phyloP scores from a whole-genome alignment of 2,113 vertebrate species.

The Puffinus mauretanicus region DNA sequence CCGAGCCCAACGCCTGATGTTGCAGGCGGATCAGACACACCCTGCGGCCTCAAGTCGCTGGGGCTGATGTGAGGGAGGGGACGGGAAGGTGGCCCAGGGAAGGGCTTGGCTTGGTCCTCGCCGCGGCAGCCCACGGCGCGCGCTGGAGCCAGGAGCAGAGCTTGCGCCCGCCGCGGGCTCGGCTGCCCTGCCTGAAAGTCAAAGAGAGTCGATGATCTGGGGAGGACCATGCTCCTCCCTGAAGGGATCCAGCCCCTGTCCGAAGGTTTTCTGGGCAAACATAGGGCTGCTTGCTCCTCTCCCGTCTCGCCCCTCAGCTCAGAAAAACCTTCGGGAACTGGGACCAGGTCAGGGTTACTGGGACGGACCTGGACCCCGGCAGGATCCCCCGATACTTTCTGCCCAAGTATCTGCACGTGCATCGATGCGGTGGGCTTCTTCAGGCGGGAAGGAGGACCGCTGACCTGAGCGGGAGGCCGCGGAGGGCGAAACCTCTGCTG shows the following conservation, averaged over 20 bases:
- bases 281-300: no score
- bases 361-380: no score
- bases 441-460: not conserved
- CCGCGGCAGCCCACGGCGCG: rapidly evolving
- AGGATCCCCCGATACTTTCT: no score
- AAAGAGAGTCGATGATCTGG: rapidly evolving
- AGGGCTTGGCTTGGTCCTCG: not conserved
- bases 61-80: not conserved
- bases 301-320: no score
- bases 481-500: not conserved
- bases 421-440: not conserved
- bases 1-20: rapidly evolving
- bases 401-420: rapidly evolving
- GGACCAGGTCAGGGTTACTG: no score
- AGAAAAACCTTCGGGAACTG: no score
- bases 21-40: not conserved
- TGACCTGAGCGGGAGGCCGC: not conserved
- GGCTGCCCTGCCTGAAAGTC: not conserved
- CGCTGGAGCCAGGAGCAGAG: not conserved
- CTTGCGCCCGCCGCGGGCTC: rapidly evolving
- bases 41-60: rapidly evolving
- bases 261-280: not conserved
- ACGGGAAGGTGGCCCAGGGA: not conserved
- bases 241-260: rapidly evolving
- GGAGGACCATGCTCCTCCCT: rapidly evolving